These are phyloP conservation scores for Leptinotarsa texana DNA, from an alignment of 1,140 invertebrate genomes.

Conservation along the genomic window DNA sequence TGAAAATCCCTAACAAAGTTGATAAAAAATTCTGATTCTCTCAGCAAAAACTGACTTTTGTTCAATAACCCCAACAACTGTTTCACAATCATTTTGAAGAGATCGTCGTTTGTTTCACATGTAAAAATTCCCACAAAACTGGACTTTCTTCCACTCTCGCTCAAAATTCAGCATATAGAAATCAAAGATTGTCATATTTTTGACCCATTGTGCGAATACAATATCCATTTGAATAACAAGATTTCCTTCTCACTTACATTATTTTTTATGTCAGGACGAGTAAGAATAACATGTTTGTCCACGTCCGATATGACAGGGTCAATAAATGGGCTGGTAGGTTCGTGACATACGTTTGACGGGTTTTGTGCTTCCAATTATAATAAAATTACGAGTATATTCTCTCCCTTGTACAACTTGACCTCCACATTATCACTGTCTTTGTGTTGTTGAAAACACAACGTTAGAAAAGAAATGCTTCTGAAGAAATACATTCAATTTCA, in stretches of 20 bases:
- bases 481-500: too few relatives aligned
- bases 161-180: slow-evolving; percentile 5
- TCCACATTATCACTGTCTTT: neutral
- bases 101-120: neutral
- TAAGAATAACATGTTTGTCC: slow-evolving; percentile 39
- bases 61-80: neutral
- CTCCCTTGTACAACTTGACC: slow-evolving; percentile 9
- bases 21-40: too few relatives aligned
- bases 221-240: slow-evolving; percentile 14
- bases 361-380: slow-evolving; percentile 48
- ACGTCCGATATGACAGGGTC: slow-evolving; percentile 36
- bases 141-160: neutral
- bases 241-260: neutral
- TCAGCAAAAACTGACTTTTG: neutral
- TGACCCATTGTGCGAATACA: neutral
- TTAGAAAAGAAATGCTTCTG: slow-evolving; percentile 10
- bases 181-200: slow-evolving; percentile 10
- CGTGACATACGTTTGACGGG: slow-evolving; percentile 45
- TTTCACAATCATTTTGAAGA: neutral
- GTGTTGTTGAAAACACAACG: slow-evolving; percentile 8
- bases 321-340: slow-evolving; percentile 33
- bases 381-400: slow-evolving; percentile 9
- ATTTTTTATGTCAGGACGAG: slow-evolving; percentile 7
- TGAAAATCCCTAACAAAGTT: neutral
- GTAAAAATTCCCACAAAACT: slow-evolving; percentile 7